Conservation (phyloP, 1,140 invertebrate genomes). For the Zaprionus ornatus region DNA sequence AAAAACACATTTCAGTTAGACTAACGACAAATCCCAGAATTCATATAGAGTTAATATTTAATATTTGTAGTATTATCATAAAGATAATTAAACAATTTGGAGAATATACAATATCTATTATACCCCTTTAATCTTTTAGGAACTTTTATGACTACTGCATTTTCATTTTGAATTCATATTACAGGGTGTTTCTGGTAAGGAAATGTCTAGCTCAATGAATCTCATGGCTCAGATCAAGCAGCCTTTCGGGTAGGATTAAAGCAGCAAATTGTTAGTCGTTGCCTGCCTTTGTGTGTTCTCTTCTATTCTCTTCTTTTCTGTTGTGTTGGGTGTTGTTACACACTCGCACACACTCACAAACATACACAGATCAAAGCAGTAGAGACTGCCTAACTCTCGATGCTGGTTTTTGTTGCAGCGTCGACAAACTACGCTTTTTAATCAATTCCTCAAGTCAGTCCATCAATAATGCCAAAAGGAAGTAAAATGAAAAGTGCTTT, state of each 20-base stretch:
- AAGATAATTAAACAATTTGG: too few species aligned
- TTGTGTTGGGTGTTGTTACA: conserved; percentile 1
- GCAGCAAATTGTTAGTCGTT: conserved; percentile 71
- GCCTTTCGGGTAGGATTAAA: conserved; percentile 61
- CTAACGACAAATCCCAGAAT: too few species aligned
- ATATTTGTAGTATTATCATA: too few species aligned
- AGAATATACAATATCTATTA: too few species aligned
- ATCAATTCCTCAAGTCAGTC: conserved; percentile 69
- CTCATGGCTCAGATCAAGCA: conserved; percentile 52
- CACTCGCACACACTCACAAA: background rate
- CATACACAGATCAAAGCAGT: conserved; percentile 67
- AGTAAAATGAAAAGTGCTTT: conserved; percentile 42
- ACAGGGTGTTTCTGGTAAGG: conserved; percentile 4
- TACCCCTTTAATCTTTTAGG: background rate
- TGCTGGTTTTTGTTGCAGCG: conserved; percentile 25
- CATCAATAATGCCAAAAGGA: conserved; percentile 57
- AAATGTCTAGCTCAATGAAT: conserved; percentile 52
- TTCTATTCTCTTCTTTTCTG: background rate
- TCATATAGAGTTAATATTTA: too few species aligned
- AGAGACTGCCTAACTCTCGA: conserved; percentile 42
- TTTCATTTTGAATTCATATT: background rate
- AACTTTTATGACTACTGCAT: background rate
- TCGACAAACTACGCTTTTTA: conserved; percentile 68
- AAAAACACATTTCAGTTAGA: background rate
- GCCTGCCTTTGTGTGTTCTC: conserved; percentile 24